Conservation (phyloP, 2,113 vertebrate species). For the Collichthys lucidus region DNA sequence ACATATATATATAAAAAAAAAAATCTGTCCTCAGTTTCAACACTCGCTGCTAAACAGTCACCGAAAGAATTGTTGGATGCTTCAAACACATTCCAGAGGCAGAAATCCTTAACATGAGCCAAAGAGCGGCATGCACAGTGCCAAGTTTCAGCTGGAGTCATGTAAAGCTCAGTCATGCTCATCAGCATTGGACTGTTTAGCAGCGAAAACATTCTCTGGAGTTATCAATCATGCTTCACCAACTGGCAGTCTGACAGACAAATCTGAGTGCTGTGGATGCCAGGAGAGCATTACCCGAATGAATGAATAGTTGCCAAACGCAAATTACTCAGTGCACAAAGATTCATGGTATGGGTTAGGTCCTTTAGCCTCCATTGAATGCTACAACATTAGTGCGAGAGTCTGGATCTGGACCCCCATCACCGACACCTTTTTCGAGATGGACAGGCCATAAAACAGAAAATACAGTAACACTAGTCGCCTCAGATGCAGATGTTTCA, state of each 20-base stretch:
- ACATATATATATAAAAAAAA: no score
- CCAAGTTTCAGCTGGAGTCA: not conserved
- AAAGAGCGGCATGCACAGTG: not conserved
- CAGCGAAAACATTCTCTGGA: not conserved
- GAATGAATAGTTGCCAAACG: not conserved
- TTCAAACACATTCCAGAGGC: not conserved
- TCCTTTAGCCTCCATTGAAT: not conserved
- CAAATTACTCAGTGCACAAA: not conserved
- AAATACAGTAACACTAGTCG: not conserved
- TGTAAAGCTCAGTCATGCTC: constrained; percentile 11
- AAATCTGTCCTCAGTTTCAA: not conserved
- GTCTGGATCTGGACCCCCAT: not conserved
- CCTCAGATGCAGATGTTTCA: not conserved
- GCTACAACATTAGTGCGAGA: not conserved
- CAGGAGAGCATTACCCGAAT: not conserved
- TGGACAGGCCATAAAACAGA: not conserved
- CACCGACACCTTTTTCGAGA: not conserved
- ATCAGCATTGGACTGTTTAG: not conserved
- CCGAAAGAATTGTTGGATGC: not conserved
- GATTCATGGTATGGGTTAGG: not conserved
- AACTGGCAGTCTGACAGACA: constrained; percentile 15
- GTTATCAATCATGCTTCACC: constrained; percentile 10
- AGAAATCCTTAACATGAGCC: not conserved
- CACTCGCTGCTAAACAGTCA: not conserved
- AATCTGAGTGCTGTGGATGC: not conserved